Evolutionary conservation across 2,888 invertebrate species (phyloP).

Genomic region (Drosophila percnosoma): DNA sequence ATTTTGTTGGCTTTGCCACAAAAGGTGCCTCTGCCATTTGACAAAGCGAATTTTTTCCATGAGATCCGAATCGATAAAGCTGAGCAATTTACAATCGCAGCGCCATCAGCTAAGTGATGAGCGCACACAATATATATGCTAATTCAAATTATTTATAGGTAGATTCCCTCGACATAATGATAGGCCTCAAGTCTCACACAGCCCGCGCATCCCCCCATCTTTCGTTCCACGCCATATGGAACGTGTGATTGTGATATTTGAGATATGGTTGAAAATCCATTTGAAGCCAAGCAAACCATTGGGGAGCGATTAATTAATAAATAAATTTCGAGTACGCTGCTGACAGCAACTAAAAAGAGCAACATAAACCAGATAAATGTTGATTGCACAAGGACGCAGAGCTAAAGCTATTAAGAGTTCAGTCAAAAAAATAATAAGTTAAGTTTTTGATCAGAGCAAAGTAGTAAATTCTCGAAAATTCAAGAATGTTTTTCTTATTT

Average conservation of each 20-base stretch:
- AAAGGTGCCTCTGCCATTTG: slow-evolving; percentile 54
- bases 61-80: slow-evolving; percentile 55
- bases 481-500: neutral
- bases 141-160: slow-evolving; percentile 73
- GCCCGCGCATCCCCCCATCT: neutral
- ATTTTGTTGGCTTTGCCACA: slow-evolving; percentile 52
- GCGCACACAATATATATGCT: slow-evolving; percentile 47
- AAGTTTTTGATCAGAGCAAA: neutral
- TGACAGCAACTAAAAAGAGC: slow-evolving; percentile 35
- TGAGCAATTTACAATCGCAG: slow-evolving; percentile 36
- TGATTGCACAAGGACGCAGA: slow-evolving; percentile 28
- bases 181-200: slow-evolving; percentile 5
- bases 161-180: slow-evolving; percentile 21
- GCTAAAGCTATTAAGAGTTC: slow-evolving; percentile 36
- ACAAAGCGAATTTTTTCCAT: slow-evolving; percentile 50
- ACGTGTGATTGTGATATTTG: slow-evolving; percentile 29
- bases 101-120: slow-evolving; percentile 6
- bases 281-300: slow-evolving; percentile 12
- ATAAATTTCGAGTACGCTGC: slow-evolving; percentile 32
- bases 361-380: slow-evolving; percentile 57
- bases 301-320: slow-evolving; percentile 61
- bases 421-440: neutral
- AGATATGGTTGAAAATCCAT: slow-evolving; percentile 8
- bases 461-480: neutral
- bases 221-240: slow-evolving; percentile 36